Conservation (phyloP, 2,797 vertebrate species). For the Sebastes reedi region DNA sequence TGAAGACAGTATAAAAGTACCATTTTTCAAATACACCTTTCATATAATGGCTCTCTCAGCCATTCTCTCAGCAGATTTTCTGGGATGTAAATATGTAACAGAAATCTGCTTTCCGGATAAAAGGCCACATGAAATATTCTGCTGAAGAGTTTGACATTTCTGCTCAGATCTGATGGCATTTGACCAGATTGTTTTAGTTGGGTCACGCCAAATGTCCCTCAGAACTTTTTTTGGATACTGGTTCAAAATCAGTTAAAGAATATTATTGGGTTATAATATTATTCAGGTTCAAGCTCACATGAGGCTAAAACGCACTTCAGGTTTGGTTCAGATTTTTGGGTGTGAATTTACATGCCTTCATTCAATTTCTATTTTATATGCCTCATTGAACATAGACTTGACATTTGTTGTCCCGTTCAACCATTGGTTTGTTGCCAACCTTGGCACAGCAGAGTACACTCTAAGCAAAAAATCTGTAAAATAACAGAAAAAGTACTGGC, state of each 20-base stretch:
- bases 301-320: background rate
- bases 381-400: background rate
- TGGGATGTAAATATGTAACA: background rate
- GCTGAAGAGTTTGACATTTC: slow-evolving; percentile 55
- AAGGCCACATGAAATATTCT: slow-evolving; percentile 51
- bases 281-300: background rate
- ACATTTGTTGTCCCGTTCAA: background rate
- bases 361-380: background rate
- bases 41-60: background rate
- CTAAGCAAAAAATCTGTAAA: too few species aligned
- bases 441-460: background rate
- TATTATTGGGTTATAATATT: background rate
- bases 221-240: slow-evolving; percentile 1
- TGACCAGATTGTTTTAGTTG: slow-evolving; percentile 11
- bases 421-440: background rate
- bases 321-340: background rate
- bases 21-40: background rate
- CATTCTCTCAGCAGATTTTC: background rate
- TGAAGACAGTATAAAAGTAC: background rate
- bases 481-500: too few species aligned
- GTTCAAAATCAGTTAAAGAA: background rate
- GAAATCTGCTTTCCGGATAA: slow-evolving; percentile 37
- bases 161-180: slow-evolving; percentile 29
- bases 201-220: slow-evolving; percentile 31
- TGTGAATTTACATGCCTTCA: background rate